Evolutionary conservation across 2,888 invertebrate genomes (phyloP), one percentile per base, ranked within the genome.

Genomic region (Drosophila prostipennis): DNA sequence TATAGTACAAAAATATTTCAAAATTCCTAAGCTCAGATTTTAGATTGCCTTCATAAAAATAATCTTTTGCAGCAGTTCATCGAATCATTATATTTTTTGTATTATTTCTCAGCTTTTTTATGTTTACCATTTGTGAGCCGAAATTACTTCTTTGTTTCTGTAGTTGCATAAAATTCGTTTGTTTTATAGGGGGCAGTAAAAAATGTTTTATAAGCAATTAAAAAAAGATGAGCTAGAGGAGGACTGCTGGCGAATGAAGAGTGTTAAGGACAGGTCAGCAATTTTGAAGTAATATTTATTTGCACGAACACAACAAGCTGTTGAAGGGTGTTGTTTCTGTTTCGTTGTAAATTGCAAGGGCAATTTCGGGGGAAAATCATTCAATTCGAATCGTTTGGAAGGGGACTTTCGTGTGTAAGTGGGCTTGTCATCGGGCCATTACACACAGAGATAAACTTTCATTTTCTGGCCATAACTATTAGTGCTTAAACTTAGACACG

Each of bases 381-480:
- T 57, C 16, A 32, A 34, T 42, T 58, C 34, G 23, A 34, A 53
- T 19, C 40, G 11, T 49, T 64, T 42, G 16, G 36, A 64, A 36
- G 40, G 65, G 48, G 26, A 29, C 10, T 64, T 36, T 49, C 34
- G 63, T 49, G 34, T 40, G 65, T 34, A 56, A 56, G 48, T 42
- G 46, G 56, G 39, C 46, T 37, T 69, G 70, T 48, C 56, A 67
- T 56, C 69, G 26, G 46, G 46, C 16, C 46, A 67, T 65, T 65
- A 68, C 55, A 45, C 68, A 54, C 54, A 26, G 45, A 67, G 45
- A 68, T 48, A 56, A 37, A 70, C 70, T 67, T 67, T 67, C 67
- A 11, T 67, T 67, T 67, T 67, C 39, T 48, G 61, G 64, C 61
- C 16, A 39, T 48, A 46, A 32, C 63, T 37, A 45, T 68, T 52